Evolutionary conservation across 2,797 vertebrate genomes (phyloP), one percentile per base, ranked within the genome.

Genomic region (Schizothorax lantsangensis): DNA sequence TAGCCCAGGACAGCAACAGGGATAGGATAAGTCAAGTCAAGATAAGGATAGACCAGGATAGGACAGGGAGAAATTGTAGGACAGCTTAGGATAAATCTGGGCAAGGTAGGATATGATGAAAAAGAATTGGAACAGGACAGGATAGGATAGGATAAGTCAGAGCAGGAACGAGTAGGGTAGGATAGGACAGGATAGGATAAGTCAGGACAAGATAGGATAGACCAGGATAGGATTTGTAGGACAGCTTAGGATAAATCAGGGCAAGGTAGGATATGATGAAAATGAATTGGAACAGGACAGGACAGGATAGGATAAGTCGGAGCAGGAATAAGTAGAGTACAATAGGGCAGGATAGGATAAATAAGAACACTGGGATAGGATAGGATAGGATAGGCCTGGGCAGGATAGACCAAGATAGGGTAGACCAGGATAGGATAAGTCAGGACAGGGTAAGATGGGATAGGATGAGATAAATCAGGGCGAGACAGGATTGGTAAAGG

Each of bases 1-100:
- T 19, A 88, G 49, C 75, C 59, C 54, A 36, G 23, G 69, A 77
- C 6, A 71, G 33, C 45, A 38, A 64, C 33, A 49, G 30, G n/a
- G 49, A 52, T 5, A 77, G 45, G 6, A 17, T 19, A 36, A 57
- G 62, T 30, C 12, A 14, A 64, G 11, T 64, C 15, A 68, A 33
- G 14, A 68, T 68, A 36, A 64, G 14, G 30, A 66, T 17, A 17
- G 6, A 68, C 6, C 14, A 33, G 62, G 62, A 17, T 17, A 64
- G 26, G 62, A 15, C 12, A 47, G 40, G 21, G 64, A 59, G 26
- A 64, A 64, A 30, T 26, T 62, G 12, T 14, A 71, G n/a, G 26
- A 59, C 4, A 62, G 52, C 6, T 6, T 40, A 38, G 73, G 26
- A 47, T 43, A 47, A 40, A 23, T n/a, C 1, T 15, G 73, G 73